Percentiles rank a stretch among this genome's conserved stretches.
Evolutionary conservation across 2,888 invertebrate species (phyloP).

Genomic region (Sarcophaga variegata): DNA sequence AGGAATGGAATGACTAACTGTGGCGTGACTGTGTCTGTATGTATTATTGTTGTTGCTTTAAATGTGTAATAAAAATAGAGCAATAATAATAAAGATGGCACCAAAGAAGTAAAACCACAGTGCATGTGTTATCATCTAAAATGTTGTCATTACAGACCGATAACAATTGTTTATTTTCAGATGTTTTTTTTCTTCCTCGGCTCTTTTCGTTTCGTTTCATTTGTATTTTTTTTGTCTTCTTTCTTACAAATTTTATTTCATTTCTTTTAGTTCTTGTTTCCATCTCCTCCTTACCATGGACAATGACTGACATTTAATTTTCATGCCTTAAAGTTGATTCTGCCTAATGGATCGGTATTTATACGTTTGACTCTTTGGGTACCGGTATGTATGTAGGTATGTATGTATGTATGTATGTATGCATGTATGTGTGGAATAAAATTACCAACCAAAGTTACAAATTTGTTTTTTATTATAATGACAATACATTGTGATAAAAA

Average conservation of each 20-base stretch:
- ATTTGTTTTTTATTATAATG: constrained; percentile 68
- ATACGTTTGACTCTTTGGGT: constrained; percentile 12
- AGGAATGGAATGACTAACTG: too few species aligned
- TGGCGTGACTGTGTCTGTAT: too few species aligned
- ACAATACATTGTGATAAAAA: constrained; percentile 35
- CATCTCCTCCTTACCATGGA: constrained; percentile 25
- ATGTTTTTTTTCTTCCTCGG: constrained; percentile 16
- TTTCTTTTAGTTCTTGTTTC: constrained; percentile 6
- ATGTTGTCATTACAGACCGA: constrained; percentile 61
- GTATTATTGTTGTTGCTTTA: neutral
- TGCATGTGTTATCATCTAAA: constrained; percentile 60
- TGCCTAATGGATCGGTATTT: constrained; percentile 16
- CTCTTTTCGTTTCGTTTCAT: constrained; percentile 21
- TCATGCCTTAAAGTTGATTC: constrained; percentile 49
- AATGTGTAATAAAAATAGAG: constrained; percentile 64
- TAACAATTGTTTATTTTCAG: constrained; percentile 50
- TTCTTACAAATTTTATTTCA: neutral
- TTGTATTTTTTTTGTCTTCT: constrained; percentile 12
- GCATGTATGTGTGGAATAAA: constrained; percentile 26
- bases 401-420: neutral
- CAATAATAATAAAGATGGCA: constrained; percentile 66
- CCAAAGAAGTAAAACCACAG: constrained; percentile 60
- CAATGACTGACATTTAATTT: constrained; percentile 56
- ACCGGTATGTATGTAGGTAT: neutral
- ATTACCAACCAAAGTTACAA: constrained; percentile 62